These are phyloP conservation scores for Parthenolecanium corni DNA, from an alignment of 2,888 invertebrate genomes.

Conservation along the genomic window DNA sequence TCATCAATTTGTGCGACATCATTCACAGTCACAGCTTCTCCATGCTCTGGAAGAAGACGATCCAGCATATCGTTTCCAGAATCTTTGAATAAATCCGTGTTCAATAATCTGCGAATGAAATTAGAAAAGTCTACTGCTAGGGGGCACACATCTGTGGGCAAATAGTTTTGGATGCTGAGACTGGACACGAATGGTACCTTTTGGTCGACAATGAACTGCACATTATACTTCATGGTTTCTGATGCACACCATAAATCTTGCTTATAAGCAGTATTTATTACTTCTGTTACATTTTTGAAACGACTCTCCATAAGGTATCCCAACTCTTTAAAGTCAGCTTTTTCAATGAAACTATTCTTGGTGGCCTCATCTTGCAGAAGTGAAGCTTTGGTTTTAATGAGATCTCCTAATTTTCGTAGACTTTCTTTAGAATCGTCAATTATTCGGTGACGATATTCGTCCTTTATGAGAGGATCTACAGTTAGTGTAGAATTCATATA, in stretches of 20 bases:
- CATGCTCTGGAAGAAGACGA: too few relatives aligned
- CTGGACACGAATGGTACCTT: slow-evolving; percentile 9
- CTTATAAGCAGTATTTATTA: not conserved
- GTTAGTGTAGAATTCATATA: not conserved
- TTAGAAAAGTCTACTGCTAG: not conserved
- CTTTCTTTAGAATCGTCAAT: not conserved
- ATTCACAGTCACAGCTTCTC: too few relatives aligned
- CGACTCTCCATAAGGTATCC: not conserved
- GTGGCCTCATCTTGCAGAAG: not conserved
- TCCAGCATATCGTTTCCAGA: too few relatives aligned
- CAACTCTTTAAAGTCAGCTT: not conserved
- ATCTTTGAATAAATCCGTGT: not conserved
- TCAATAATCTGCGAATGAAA: not conserved
- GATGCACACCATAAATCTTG: slow-evolving; percentile 69
- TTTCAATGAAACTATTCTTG: not conserved
- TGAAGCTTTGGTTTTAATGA: not conserved
- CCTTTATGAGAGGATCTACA: not conserved
- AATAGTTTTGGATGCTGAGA: slow-evolving; percentile 7
- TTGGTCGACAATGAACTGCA: slow-evolving; percentile 39
- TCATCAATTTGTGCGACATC: too few relatives aligned
- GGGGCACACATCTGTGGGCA: slow-evolving; percentile 12
- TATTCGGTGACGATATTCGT: slow-evolving; percentile 2
- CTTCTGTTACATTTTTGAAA: slow-evolving; percentile 4
- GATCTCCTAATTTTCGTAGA: not conserved
- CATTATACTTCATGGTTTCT: slow-evolving; percentile 83